phyloP scores from a whole-genome alignment of 1,140 invertebrate species.

The Sitobion miscanthi region DNA sequence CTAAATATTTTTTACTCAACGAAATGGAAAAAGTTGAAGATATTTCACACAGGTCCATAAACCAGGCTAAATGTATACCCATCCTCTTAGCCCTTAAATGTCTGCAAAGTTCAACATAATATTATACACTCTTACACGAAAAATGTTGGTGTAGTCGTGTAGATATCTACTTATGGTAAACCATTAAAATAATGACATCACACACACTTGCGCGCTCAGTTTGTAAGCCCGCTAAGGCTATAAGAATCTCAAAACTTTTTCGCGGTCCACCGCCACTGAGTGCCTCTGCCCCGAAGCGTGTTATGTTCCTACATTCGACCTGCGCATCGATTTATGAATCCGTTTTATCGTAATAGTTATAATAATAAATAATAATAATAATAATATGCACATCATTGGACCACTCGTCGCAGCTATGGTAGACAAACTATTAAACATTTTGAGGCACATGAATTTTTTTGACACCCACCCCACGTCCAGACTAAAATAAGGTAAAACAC shows the following conservation, averaged over 20 bases:
- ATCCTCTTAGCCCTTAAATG: neutral
- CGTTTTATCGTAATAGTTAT: neutral
- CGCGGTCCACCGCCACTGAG: neutral
- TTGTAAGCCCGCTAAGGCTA: neutral
- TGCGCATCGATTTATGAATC: neutral
- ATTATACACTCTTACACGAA: neutral
- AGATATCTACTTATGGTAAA: neutral
- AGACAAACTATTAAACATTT: too few relatives aligned
- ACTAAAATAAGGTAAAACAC: too few relatives aligned
- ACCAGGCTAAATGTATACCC: neutral
- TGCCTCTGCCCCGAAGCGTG: neutral
- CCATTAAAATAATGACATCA: neutral
- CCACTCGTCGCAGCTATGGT: too few relatives aligned
- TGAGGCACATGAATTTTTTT: too few relatives aligned
- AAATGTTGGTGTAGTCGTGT: neutral
- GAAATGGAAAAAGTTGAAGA: neutral
- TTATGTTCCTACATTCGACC: neutral
- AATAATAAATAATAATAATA: neutral
- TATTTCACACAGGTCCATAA: neutral
- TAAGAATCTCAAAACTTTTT: neutral
- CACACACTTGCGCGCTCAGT: neutral
- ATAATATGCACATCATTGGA: neutral
- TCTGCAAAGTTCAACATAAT: neutral
- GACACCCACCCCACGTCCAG: too few relatives aligned
- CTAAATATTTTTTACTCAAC: neutral